Base-by-base conservation (phyloP, 1,140 invertebrate genomes). In the Potamilus streckersoni region DNA sequence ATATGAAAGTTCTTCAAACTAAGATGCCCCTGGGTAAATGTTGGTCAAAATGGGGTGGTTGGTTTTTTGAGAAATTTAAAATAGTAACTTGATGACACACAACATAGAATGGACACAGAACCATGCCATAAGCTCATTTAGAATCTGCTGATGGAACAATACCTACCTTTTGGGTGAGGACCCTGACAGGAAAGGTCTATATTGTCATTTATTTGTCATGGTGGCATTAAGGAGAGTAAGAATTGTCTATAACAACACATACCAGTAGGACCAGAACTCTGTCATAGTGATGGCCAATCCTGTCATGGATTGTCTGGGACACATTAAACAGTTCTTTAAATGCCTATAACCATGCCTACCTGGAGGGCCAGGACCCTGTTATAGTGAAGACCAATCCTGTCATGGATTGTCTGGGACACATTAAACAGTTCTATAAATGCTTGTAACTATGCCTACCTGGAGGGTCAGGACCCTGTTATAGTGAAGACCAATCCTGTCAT, bases 361-460 rank as follows among this genome's bases (percentile, higher is more conserved):
- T 97, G 96, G 68, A 99, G 89, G 1, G 94, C 94, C 55, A 94
- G 96, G 27, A 99, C 96, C 88, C 94, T 94, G 11, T 95, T 92
- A 87, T 99, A 99, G 91, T 99, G 98, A 31, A 95, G 89, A 83
- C 96, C 93, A 38, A 95, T 96, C 93, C 99, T 97, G 85, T 99
- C 95, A 70, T 95, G 93, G 86, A 98, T 95, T 0, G 94, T 97
- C 31, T 99, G 91, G 0, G 97, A 95, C 88, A 98, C 96, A 38
- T 38, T 5, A 38, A 38, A 6, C 8, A 38, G 38, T 0, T 0
- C 8, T 38, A 8, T 8, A 38, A 38, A 6, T 38, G 38, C 8
- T 6, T 38, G 38, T 38, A 38, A 38, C 38, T 2, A 8, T 6
- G 6, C 4, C 71, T 91, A 95, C 94, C 92, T 97, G 96, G 68